These are phyloP conservation scores for Spea multiplicata DNA, from an alignment of 2,113 vertebrate genomes.

Conservation along the genomic window DNA sequence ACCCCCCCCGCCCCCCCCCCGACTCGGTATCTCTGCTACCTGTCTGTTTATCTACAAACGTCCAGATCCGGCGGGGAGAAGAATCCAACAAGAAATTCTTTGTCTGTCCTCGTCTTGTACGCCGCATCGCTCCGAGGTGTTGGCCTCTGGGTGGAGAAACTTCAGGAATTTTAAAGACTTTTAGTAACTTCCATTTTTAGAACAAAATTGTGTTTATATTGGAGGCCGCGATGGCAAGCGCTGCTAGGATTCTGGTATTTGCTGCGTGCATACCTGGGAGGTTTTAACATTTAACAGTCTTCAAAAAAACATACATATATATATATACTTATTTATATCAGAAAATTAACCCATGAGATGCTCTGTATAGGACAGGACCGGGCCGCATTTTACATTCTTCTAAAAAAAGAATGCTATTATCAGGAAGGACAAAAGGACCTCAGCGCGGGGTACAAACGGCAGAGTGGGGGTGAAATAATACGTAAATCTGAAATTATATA, in stretches of 20 bases:
- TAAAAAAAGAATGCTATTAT: too few relatives aligned
- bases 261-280: background rate
- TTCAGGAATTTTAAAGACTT: conserved; percentile 29
- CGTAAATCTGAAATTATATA: too few relatives aligned
- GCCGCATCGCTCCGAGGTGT: background rate
- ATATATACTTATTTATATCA: too few relatives aligned
- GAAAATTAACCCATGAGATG: too few relatives aligned
- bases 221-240: background rate
- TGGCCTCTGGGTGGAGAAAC: conserved; percentile 13
- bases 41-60: conserved; percentile 23
- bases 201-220: conserved; percentile 15
- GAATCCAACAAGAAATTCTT: conserved; percentile 2
- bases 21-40: conserved; percentile 16
- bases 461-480: too few relatives aligned
- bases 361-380: too few relatives aligned
- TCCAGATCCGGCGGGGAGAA: conserved; percentile 6
- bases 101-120: background rate
- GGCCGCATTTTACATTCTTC: too few relatives aligned
- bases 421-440: too few relatives aligned
- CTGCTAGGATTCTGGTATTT: conserved; percentile 7
- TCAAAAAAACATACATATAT: too few relatives aligned
- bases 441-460: too few relatives aligned
- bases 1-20: conserved; percentile 6
- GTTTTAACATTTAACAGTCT: too few relatives aligned
- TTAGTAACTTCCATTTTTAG: conserved; percentile 5